Base-by-base conservation (phyloP, 1,140 invertebrate species). In the Pissodes strobi region DNA sequence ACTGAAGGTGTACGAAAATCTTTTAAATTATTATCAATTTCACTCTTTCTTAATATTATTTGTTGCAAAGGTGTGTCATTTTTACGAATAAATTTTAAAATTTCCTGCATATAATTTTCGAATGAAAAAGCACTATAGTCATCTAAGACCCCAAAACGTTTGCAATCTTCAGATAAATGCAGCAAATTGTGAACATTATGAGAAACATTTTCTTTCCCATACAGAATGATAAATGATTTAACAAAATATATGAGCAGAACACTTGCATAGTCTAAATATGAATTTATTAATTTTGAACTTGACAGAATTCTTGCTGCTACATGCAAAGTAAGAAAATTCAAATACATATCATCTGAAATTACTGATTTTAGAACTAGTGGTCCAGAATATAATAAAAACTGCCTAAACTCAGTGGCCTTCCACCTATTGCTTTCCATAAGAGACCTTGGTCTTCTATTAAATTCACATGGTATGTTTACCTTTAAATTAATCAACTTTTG, bases 391-490 rank as follows among this genome's bases (percentile, higher is more conserved):
- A 74, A 55, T 6, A 78, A 63, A 57, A 77, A 76, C 15, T 67
- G 62, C 6, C 69, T 53, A 19, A 72, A 72, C 67, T 79, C 75
- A 12, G 76, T 74, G 1, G 74, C 74, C 69, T 79, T 79, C 72
- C 71, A 79, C 9, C 63, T 43, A n/a, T 61, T 57, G 19, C 67
- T 55, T 38, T 67, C 59, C 13, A 56, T 51, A 25, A 78, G 62
- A 21, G n/a, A 6, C 49, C 71, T 39, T 18, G 70, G 71, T 69
- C 69, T 72, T 60, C 75, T 69, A 25, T 59, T 34, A 58, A 76
- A 72, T 64, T 78, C 74, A 13, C 10, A 41, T 25, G 73, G 72
- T 45, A 70, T 67, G n/a, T n/a, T n/a, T n/a, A n/a, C n/a, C n/a
- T n/a, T n/a, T n/a, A n/a, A n/a, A n/a, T n/a, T n/a, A n/a, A n/a